Evolutionary conservation across 2,888 invertebrate genomes (phyloP).

Genomic region (Argynnis bischoffii): DNA sequence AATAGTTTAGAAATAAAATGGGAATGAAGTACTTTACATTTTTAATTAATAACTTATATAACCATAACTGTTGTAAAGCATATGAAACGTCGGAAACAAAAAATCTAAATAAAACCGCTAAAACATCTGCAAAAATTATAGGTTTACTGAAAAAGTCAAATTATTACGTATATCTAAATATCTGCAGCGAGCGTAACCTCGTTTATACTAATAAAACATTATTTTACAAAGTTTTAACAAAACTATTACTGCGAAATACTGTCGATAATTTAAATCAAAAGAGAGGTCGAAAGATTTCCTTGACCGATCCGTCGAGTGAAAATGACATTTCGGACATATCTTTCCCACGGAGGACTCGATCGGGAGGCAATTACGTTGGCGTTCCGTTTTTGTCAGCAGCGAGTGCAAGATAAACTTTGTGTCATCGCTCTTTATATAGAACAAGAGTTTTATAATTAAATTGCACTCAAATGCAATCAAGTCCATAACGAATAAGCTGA

Average conservation of each 20-base stretch:
- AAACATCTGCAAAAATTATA: too few relatives aligned
- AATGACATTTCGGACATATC: slow-evolving; percentile 76
- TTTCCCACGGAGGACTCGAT: slow-evolving; percentile 67
- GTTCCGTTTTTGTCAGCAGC: slow-evolving; percentile 61
- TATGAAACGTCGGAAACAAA: too few relatives aligned
- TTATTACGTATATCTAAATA: too few relatives aligned
- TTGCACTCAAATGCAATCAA: slow-evolving; percentile 13
- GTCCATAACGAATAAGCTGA: neutral
- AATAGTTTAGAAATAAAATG: too few relatives aligned
- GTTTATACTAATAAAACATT: too few relatives aligned
- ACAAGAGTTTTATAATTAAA: slow-evolving; percentile 30
- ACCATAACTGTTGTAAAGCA: too few relatives aligned
- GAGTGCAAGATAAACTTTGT: slow-evolving; percentile 52
- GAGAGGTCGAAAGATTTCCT: slow-evolving; percentile 38
- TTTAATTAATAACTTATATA: too few relatives aligned
- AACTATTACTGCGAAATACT: slow-evolving; percentile 1
- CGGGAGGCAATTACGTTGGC: slow-evolving; percentile 63
- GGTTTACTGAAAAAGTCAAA: too few relatives aligned
- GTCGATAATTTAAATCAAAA: slow-evolving; percentile 26
- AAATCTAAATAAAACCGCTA: too few relatives aligned
- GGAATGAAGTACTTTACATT: too few relatives aligned
- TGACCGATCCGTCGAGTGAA: slow-evolving; percentile 55
- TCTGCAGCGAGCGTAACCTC: too few relatives aligned
- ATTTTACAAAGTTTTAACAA: neutral
- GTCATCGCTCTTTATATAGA: slow-evolving; percentile 38